Percentiles rank a stretch among this genome's conserved stretches.
Evolutionary conservation across 2,113 vertebrate species (phyloP).

Genomic region (Psittacula cyanocephala): DNA sequence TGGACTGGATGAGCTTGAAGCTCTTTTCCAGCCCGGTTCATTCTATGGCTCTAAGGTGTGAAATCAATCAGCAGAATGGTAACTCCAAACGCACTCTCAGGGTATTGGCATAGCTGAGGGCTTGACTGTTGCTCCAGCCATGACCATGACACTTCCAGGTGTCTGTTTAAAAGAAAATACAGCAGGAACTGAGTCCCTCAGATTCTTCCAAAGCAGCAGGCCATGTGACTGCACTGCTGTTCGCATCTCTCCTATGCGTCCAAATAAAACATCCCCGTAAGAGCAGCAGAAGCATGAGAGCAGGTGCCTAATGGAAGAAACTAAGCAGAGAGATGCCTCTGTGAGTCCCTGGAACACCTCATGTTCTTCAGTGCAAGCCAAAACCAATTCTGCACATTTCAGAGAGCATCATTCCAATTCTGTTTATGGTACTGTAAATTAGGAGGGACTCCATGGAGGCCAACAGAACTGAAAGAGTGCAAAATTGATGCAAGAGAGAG

Average conservation of each 20-base stretch:
- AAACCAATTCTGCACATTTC: not conserved
- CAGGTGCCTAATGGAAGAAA: not conserved
- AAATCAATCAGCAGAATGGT: not conserved
- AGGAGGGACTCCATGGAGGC: not conserved
- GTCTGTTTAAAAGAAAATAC: not conserved
- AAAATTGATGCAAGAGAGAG: not conserved
- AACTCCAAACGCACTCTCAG: not conserved
- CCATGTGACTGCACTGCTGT: not conserved
- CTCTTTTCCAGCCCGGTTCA: fast-evolving
- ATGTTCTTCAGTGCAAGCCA: fast-evolving
- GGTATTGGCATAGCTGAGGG: not conserved
- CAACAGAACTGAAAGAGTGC: conserved; percentile 20
- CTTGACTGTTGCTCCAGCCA: not conserved
- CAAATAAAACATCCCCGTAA: not conserved
- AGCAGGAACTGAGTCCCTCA: not conserved
- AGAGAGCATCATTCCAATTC: not conserved
- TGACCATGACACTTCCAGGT: not conserved
- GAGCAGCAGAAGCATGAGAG: not conserved
- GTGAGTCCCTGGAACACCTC: not conserved
- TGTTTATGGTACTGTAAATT: not conserved
- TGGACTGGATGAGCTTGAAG: not conserved
- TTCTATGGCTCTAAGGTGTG: not conserved
- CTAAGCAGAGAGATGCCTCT: not conserved
- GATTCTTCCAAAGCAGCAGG: not conserved
- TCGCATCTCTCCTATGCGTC: not conserved